Percentiles rank a stretch among this genome's conserved stretches.
These are phyloP conservation scores for Erethizon dorsatum DNA, from an alignment of 2,797 vertebrate genomes.

Conservation along the genomic window DNA sequence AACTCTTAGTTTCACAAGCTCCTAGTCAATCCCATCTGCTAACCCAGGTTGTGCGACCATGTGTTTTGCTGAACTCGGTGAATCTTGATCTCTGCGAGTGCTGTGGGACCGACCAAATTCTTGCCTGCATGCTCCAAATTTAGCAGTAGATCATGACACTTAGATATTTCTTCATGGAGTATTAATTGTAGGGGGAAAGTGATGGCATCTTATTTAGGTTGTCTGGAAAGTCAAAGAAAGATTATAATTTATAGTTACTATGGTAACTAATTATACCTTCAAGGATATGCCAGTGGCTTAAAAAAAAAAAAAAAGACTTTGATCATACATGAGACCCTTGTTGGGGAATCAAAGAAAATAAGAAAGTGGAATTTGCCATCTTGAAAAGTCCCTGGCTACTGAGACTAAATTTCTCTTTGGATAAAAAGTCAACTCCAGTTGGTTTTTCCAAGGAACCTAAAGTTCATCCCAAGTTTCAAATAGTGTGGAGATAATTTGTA, in stretches of 20 bases:
- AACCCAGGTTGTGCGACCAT: background rate
- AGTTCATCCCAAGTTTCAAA: background rate
- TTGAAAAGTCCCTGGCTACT: conserved; percentile 70
- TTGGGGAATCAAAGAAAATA: conserved; percentile 77
- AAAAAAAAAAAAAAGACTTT: conserved; percentile 71
- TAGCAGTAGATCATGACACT: conserved; percentile 79
- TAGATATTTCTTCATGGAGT: conserved; percentile 79
- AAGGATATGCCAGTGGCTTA: conserved; percentile 70
- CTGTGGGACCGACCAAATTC: conserved; percentile 50
- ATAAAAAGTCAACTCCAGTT: conserved; percentile 22
- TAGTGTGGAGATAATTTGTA: background rate
- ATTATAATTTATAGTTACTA: conserved; percentile 87
- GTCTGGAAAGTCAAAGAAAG: conserved; percentile 83
- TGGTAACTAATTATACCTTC: conserved; percentile 86
- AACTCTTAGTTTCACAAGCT: background rate
- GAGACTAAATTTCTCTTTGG: conserved; percentile 49
- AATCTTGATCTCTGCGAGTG: conserved; percentile 28
- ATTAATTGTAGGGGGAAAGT: conserved; percentile 86
- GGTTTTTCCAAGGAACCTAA: background rate
- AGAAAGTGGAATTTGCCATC: conserved; percentile 69
- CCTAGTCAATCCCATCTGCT: background rate
- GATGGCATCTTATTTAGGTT: conserved; percentile 84
- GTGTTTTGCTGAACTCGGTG: conserved; percentile 37
- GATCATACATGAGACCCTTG: conserved; percentile 80
- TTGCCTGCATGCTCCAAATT: conserved; percentile 73